Evolutionary conservation across 2,797 vertebrate genomes (phyloP).

Genomic region (Cyclopterus lumpus): DNA sequence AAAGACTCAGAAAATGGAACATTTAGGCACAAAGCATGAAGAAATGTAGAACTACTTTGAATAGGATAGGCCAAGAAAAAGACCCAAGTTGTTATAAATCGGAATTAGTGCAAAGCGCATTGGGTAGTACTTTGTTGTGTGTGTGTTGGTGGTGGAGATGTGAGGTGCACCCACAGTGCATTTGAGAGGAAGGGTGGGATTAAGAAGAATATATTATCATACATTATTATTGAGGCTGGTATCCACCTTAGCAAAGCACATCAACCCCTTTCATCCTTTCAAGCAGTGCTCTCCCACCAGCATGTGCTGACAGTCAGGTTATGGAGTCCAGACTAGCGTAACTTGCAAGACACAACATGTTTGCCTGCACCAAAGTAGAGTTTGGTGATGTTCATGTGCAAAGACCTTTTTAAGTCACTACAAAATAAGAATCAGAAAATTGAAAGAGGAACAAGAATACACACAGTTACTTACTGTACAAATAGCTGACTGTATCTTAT

Average conservation of each 20-base stretch:
- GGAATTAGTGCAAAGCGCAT: neutral
- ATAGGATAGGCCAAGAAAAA: neutral
- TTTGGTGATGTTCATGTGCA: neutral
- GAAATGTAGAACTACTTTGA: neutral
- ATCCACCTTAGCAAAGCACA: constrained; percentile 29
- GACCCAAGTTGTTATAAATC: neutral
- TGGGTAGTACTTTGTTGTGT: constrained; percentile 3
- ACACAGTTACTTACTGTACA: neutral
- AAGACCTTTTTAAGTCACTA: neutral
- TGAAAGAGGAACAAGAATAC: neutral
- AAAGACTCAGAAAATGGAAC: neutral
- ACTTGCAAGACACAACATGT: neutral
- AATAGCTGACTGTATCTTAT: neutral
- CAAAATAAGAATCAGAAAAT: neutral
- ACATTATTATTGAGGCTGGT: constrained; percentile 35
- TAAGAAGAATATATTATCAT: constrained; percentile 48
- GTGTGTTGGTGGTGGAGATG: constrained; percentile 8
- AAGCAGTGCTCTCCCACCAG: constrained; percentile 14
- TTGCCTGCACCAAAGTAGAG: neutral
- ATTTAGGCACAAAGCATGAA: neutral
- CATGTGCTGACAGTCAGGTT: constrained; percentile 1
- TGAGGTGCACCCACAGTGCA: constrained; percentile 23
- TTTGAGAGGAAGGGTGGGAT: constrained; percentile 34
- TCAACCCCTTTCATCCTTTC: constrained; percentile 17
- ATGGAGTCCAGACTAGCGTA: constrained; percentile 1